Conservation (phyloP, 2,113 vertebrate species). For the Grammomys surdaster region DNA sequence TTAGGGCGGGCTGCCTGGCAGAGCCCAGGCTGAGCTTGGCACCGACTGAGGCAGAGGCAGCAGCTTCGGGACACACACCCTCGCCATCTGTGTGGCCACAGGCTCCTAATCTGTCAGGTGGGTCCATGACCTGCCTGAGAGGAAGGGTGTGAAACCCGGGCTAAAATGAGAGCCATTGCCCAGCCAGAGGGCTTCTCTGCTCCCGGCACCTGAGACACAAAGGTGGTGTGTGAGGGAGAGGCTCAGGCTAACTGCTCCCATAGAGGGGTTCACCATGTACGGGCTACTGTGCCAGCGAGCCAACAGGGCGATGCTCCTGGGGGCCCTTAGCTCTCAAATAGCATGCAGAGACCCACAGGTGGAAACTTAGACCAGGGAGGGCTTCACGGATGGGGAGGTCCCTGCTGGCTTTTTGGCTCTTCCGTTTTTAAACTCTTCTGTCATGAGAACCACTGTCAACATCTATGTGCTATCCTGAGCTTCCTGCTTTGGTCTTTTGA, state of each 20-base stretch:
- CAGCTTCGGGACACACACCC: not conserved
- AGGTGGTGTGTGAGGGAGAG: not conserved
- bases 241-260: not conserved
- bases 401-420: not conserved
- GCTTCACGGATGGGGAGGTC: constrained; percentile 7
- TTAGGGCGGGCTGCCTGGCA: not conserved
- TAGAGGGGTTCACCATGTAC: not conserved
- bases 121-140: not conserved
- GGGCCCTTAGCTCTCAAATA: not conserved
- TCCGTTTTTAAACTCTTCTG: not conserved
- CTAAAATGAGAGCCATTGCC: not conserved
- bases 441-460: not conserved
- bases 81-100: not conserved
- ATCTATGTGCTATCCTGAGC: not conserved
- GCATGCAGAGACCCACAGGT: not conserved
- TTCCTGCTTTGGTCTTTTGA: not conserved
- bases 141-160: constrained; percentile 58
- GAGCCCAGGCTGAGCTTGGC: not conserved
- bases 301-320: not conserved
- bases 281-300: not conserved
- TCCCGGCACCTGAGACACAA: not conserved
- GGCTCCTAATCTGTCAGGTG: constrained; percentile 4
- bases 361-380: not conserved
- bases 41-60: not conserved
- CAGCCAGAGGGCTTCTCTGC: constrained; percentile 46